Percentiles rank a stretch among this genome's conserved stretches.
Conservation (phyloP, 2,113 vertebrate species). For the Uropsilus gracilis region DNA sequence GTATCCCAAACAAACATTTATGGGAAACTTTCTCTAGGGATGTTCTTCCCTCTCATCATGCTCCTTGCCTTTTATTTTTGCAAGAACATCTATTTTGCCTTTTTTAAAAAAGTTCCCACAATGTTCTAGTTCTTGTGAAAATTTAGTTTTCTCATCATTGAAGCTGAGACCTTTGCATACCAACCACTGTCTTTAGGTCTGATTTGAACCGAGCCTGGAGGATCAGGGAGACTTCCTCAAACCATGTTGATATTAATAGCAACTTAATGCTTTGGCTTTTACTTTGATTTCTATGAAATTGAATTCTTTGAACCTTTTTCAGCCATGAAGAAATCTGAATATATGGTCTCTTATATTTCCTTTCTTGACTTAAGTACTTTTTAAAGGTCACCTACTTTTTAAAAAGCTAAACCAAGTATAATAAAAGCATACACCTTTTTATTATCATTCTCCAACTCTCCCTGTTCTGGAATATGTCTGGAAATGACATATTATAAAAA, state of each 20-base stretch:
- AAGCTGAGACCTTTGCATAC: background rate
- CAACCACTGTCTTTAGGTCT: background rate
- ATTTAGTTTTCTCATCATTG: conserved; percentile 5
- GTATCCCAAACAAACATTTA: background rate
- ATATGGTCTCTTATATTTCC: conserved; percentile 45
- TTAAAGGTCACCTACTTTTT: conserved; percentile 60
- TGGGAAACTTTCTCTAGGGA: background rate
- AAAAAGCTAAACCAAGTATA: background rate
- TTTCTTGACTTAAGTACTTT: conserved; percentile 61
- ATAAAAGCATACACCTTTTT: conserved; percentile 43
- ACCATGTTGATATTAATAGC: conserved; percentile 5
- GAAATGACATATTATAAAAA: conserved; percentile 35
- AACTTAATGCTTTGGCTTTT: conserved; percentile 41
- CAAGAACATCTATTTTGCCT: background rate
- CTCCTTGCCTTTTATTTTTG: background rate
- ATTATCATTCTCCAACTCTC: background rate
- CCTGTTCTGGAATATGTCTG: background rate
- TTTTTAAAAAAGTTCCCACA: background rate
- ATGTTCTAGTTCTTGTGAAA: conserved; percentile 41
- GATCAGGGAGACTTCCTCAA: background rate
- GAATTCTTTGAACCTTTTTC: conserved; percentile 51
- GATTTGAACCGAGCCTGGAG: background rate
- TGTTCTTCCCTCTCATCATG: background rate
- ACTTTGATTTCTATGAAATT: conserved; percentile 41
- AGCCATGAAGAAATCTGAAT: conserved; percentile 54